A percentile compares a stretch with the other conserved stretches of the same genome.
These are phyloP conservation scores for Enteromius unitaeniatus DNA, from an alignment of 2,797 vertebrate genomes.

Conservation along the genomic window DNA sequence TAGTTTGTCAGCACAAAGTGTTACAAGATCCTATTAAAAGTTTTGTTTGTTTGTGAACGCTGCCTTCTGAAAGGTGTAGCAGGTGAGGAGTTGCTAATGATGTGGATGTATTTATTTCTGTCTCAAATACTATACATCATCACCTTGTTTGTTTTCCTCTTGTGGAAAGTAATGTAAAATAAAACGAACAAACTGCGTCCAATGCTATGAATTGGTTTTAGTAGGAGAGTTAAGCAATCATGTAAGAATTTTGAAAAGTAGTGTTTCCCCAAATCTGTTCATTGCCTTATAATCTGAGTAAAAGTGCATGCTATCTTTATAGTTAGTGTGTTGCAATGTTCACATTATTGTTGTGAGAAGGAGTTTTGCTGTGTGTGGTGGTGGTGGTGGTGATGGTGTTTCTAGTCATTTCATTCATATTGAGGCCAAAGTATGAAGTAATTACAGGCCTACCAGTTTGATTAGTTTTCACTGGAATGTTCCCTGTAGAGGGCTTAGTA, in stretches of 20 bases:
- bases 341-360: background rate
- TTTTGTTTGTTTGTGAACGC: conserved; percentile 50
- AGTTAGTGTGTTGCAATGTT: conserved; percentile 6
- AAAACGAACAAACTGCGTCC: background rate
- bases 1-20: background rate
- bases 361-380: conserved; percentile 13
- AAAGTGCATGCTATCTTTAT: conserved; percentile 3
- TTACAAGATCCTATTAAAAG: conserved; percentile 14
- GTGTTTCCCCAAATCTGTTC: background rate
- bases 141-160: background rate
- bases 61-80: conserved; percentile 54
- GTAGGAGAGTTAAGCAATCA: background rate
- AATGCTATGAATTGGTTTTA: background rate
- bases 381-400: background rate
- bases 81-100: conserved; percentile 46
- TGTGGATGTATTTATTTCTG: background rate
- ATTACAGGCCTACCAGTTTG: conserved; percentile 27
- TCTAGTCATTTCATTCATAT: conserved; percentile 23
- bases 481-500: conserved; percentile 20
- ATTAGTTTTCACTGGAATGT: conserved; percentile 53
- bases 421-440: conserved; percentile 24
- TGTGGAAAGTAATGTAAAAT: no score
- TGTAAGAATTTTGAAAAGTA: background rate
- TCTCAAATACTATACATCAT: background rate
- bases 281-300: background rate